Percentiles rank a stretch among this genome's conserved stretches.
Conservation (phyloP, 2,797 vertebrate species). For the Falco rusticolus region DNA sequence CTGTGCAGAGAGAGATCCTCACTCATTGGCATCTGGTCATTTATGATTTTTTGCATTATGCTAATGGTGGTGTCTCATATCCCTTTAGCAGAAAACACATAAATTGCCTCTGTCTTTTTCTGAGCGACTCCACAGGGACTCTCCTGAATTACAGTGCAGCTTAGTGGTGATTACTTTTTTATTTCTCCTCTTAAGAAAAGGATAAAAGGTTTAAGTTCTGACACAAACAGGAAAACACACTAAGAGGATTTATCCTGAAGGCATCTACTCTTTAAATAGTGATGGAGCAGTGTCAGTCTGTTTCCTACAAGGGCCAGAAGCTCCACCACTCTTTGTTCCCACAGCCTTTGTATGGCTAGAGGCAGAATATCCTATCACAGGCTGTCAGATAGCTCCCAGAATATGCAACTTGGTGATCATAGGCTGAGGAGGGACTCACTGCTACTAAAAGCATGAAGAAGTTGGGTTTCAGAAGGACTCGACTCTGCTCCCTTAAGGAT, state of each 20-base stretch:
- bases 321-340: slow-evolving; percentile 64
- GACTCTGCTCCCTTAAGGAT: slow-evolving; percentile 39
- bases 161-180: slow-evolving; percentile 54
- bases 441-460: slow-evolving; percentile 27
- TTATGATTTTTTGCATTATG: not conserved
- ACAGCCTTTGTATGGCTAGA: not conserved
- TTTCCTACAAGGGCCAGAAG: slow-evolving; percentile 58
- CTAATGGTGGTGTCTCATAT: not conserved
- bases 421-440: slow-evolving; percentile 15
- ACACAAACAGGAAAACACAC: slow-evolving; percentile 80
- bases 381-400: slow-evolving; percentile 12
- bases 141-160: slow-evolving; percentile 31
- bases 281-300: slow-evolving; percentile 27
- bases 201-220: slow-evolving; percentile 76
- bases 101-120: slow-evolving; percentile 18
- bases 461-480: not conserved
- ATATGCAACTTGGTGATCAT: not conserved
- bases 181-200: slow-evolving; percentile 75
- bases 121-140: not conserved
- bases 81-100: slow-evolving; percentile 23
- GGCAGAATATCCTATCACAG: slow-evolving; percentile 35
- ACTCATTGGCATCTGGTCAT: slow-evolving; percentile 9
- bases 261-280: slow-evolving; percentile 77
- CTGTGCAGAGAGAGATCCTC: not conserved
- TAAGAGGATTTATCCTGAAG: slow-evolving; percentile 73